These are phyloP conservation scores for Pempheris klunzingeri DNA, from an alignment of 2,797 vertebrate genomes.

Conservation along the genomic window DNA sequence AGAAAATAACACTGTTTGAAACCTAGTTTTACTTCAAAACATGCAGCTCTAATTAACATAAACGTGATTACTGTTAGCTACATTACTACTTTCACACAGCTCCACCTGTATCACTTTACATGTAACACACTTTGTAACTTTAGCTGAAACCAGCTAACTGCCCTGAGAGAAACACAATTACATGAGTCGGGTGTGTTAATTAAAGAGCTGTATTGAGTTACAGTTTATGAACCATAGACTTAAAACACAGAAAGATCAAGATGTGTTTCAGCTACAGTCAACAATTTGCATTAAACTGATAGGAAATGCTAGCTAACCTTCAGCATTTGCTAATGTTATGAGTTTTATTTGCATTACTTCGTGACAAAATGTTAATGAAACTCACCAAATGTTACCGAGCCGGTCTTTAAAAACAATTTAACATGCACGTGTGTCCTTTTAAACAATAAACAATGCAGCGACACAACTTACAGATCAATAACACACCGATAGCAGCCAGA, in stretches of 20 bases:
- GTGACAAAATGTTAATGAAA: conserved; percentile 1
- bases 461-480: conserved; percentile 21
- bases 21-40: neutral
- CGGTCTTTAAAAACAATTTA: neutral
- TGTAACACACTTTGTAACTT: neutral
- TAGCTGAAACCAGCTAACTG: neutral
- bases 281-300: neutral
- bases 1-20: neutral
- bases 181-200: neutral
- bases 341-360: neutral
- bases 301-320: conserved; percentile 24
- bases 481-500: accelerated
- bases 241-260: neutral
- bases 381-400: conserved; percentile 34
- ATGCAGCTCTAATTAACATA: neutral
- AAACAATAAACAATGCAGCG: neutral
- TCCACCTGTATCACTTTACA: neutral
- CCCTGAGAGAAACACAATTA: accelerated
- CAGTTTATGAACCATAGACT: neutral
- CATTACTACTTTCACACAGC: no score
- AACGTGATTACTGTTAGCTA: neutral
- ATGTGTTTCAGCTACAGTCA: neutral
- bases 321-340: neutral
- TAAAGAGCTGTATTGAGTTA: neutral
- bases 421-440: neutral